Evolutionary conservation across 2,113 vertebrate genomes (phyloP).

Genomic region (Bujurquina vittata): DNA sequence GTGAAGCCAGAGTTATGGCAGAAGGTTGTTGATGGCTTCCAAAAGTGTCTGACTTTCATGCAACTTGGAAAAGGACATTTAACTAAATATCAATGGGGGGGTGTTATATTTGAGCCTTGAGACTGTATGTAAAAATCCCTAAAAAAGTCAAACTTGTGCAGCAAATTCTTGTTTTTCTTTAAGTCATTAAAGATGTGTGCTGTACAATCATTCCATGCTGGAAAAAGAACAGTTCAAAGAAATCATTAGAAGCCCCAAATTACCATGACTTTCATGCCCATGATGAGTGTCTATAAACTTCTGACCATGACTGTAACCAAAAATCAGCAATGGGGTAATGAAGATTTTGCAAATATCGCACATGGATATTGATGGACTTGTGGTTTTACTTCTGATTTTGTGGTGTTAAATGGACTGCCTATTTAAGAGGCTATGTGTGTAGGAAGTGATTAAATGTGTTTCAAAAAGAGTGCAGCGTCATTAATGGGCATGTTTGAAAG

Average conservation of each 20-base stretch:
- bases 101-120: neutral
- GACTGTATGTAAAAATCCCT: neutral
- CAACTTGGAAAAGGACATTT: neutral
- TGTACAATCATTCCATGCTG: too few relatives aligned
- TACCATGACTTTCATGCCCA: too few relatives aligned
- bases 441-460: neutral
- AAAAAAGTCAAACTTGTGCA: too few relatives aligned
- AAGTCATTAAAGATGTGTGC: too few relatives aligned
- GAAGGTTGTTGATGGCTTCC: neutral
- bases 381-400: conserved; percentile 1
- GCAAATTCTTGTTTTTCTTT: too few relatives aligned
- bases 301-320: neutral
- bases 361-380: neutral
- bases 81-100: neutral
- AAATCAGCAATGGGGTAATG: neutral
- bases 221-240: too few relatives aligned
- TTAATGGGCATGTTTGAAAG: neutral
- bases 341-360: neutral
- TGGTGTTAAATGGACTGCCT: neutral
- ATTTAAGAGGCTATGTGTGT: neutral
- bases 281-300: neutral
- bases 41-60: neutral
- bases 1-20: neutral
- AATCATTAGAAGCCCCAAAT: too few relatives aligned
- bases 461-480: neutral